A percentile compares a stretch with the other conserved stretches of the same genome.
phyloP scores from a whole-genome alignment of 2,113 vertebrate species.

The Poeciliopsis retropinna region DNA sequence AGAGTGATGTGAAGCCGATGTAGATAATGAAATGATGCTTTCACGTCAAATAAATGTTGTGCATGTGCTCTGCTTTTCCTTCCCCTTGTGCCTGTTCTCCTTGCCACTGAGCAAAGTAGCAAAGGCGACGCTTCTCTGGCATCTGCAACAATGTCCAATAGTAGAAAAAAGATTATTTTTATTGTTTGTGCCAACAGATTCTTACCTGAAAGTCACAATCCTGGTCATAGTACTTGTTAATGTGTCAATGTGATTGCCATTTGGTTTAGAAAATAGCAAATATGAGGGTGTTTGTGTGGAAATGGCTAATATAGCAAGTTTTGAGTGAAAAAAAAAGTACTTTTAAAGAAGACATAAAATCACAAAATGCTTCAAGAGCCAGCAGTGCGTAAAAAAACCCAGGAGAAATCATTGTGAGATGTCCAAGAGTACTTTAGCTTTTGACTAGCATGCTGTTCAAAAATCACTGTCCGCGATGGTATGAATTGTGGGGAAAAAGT shows the following conservation, averaged over 20 bases:
- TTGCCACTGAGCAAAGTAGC: not conserved
- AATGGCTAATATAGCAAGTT: not conserved
- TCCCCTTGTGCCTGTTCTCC: not conserved
- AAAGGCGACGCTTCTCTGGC: not conserved
- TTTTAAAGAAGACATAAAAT: not conserved
- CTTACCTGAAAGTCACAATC: not conserved
- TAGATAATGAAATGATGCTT: not conserved
- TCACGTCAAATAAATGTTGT: not conserved
- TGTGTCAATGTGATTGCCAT: not conserved
- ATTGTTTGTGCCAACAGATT: not conserved
- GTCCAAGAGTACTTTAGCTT: not conserved
- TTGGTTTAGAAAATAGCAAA: too few species aligned
- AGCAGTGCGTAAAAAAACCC: not conserved
- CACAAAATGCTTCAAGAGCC: not conserved
- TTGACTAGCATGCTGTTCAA: not conserved
- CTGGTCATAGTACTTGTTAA: not conserved
- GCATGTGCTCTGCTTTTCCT: not conserved
- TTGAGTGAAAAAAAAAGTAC: not conserved
- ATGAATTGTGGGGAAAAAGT: not conserved
- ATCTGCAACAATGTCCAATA: not conserved
- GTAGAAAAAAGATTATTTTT: not conserved
- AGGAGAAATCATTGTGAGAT: too few species aligned
- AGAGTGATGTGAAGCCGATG: not conserved
- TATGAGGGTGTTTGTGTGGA: not conserved
- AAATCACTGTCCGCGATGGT: constrained; percentile 2